Percentiles rank a stretch among this genome's conserved stretches.
phyloP scores from a whole-genome alignment of 2,797 vertebrate species.

The Arrhamphus sclerolepis region DNA sequence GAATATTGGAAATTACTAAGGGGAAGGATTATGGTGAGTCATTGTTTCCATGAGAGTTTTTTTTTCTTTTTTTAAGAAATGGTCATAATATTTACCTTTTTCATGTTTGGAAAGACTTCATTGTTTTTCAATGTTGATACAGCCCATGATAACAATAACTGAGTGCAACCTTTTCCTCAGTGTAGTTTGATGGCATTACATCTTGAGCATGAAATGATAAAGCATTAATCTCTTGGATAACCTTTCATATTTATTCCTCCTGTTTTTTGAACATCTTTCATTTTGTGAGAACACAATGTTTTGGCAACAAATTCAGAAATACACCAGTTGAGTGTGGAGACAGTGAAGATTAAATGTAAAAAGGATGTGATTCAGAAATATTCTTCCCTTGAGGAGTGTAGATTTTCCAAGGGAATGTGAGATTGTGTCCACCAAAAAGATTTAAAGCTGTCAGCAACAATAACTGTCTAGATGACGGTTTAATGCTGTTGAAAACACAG shows the following conservation, averaged over 20 bases:
- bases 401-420: slow-evolving; percentile 60
- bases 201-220: slow-evolving; percentile 45
- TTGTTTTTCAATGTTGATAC: slow-evolving; percentile 30
- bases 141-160: slow-evolving; percentile 22
- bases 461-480: slow-evolving; percentile 55
- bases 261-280: slow-evolving; percentile 55
- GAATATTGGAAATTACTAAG: slow-evolving; percentile 94
- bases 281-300: slow-evolving; percentile 62
- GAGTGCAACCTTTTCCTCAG: slow-evolving; percentile 23
- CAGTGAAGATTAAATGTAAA: slow-evolving; percentile 47
- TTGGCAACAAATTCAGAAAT: slow-evolving; percentile 53
- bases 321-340: slow-evolving; percentile 44
- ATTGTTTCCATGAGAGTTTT: slow-evolving; percentile 24
- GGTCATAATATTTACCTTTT: slow-evolving; percentile 31
- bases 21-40: slow-evolving; percentile 97
- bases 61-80: slow-evolving; percentile 23
- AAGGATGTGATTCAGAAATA: slow-evolving; percentile 56
- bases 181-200: slow-evolving; percentile 36
- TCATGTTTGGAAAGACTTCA: slow-evolving; percentile 23
- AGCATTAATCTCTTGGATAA: slow-evolving; percentile 45
- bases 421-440: slow-evolving; percentile 63
- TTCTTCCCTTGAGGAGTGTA: slow-evolving; percentile 32
- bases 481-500: slow-evolving; percentile 56
- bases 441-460: slow-evolving; percentile 71
- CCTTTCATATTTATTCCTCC: slow-evolving; percentile 37